Evolutionary conservation across 2,113 vertebrate species (phyloP), one percentile per base, ranked within the genome.

Genomic region (Marmota flaviventris): DNA sequence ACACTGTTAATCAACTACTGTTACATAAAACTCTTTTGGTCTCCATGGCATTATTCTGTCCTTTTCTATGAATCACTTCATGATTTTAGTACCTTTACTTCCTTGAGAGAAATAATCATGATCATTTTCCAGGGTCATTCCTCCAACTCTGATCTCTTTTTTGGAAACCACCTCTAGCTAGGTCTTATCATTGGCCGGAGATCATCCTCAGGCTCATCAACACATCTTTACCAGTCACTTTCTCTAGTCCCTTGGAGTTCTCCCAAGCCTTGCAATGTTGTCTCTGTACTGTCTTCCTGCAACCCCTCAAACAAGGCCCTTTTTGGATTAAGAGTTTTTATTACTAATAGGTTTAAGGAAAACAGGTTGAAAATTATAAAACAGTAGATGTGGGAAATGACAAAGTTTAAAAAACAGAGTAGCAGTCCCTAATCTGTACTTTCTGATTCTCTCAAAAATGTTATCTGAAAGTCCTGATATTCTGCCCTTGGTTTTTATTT

Each of bases 401-500:
- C 32, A 69, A 56, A 92, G 18, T 20, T 85, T 95, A 65, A 42
- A 51, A 92, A 77, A 63, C 88, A 61, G 0, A 39, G 27, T 79
- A 85, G 51, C 16, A 45, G 39, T 67, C 85, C 82, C 53, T 97
- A 90, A 76, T 76, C 82, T 91, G 8, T 96, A 92, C 70, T 94
- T 96, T 96, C 67, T 97, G 37, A 93, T 79, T 89, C 69, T 87
- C 76, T 92, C 11, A 73, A 90, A 94, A 84, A 70, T 81, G 12
- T 92, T 91, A 42, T 58, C 86, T 94, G 69, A 93, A 91, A 95
- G 88, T 97, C 73, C 89, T 93, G 86, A 86, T 91, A 89, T 69
- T 93, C 67, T 98, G 73, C 92, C 96, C 83, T 94, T 96, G 83
- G 48, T 93, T 97, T 97, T 97, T 91, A 95, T 96, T 94, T 98